These are phyloP conservation scores for Ahaetulla prasina DNA, from an alignment of 2,113 vertebrate species.

Conservation along the genomic window DNA sequence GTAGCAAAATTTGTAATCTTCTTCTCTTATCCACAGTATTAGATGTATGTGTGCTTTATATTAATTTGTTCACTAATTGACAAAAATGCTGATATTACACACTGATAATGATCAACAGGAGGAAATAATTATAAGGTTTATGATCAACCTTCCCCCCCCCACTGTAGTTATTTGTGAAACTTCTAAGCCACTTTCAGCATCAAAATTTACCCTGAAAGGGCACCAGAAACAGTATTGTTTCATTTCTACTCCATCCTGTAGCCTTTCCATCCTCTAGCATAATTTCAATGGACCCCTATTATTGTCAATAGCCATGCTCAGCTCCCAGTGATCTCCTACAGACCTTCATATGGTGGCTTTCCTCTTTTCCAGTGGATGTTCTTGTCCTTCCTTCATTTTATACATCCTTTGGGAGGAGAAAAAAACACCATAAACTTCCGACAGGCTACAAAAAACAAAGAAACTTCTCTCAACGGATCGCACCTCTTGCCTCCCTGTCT, in stretches of 20 bases:
- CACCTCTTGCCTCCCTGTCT: constrained; percentile 1
- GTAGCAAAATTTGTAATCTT: not conserved
- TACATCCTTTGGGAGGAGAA: not conserved
- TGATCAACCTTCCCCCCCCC: not conserved
- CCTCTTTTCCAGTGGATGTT: not conserved
- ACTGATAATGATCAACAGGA: not conserved
- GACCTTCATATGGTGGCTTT: not conserved
- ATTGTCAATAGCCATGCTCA: not conserved
- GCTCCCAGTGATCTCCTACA: not conserved
- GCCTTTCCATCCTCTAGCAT: not conserved
- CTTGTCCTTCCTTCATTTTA: not conserved
- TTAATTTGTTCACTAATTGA: not conserved
- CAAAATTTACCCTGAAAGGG: not conserved
- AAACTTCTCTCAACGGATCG: not conserved
- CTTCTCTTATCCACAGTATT: not conserved
- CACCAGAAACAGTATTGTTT: not conserved
- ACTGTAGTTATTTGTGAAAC: not conserved
- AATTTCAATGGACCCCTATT: not conserved
- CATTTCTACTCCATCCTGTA: not conserved
- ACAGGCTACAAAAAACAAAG: not conserved
- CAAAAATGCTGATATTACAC: not conserved
- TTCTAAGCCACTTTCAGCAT: not conserved
- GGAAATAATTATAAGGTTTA: not conserved
- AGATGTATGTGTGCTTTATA: not conserved
- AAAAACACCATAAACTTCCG: not conserved